Evolutionary conservation across 2,888 invertebrate genomes (phyloP).

Genomic region (Leucophora obtusa): DNA sequence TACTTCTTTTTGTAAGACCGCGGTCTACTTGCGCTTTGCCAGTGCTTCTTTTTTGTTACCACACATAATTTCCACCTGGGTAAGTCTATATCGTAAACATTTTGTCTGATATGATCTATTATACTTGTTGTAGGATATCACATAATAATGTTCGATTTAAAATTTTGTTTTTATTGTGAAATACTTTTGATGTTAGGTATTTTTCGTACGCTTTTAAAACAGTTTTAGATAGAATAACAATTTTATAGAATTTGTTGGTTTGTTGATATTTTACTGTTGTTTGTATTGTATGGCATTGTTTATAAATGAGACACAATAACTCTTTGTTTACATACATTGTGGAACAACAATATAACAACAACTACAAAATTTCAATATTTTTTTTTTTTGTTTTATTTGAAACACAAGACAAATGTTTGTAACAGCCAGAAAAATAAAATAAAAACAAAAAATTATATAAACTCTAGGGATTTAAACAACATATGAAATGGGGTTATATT

Average conservation of each 20-base stretch:
- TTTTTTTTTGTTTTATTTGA: conserved; percentile 41
- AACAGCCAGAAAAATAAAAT: conserved; percentile 24
- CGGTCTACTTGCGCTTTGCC: too few relatives aligned
- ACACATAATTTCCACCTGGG: too few relatives aligned
- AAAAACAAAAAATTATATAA: not conserved
- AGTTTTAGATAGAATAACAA: not conserved
- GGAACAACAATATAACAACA: not conserved
- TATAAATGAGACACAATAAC: conserved; percentile 57
- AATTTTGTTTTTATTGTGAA: not conserved
- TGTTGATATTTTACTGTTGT: not conserved
- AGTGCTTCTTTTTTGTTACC: too few relatives aligned
- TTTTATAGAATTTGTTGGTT: not conserved
- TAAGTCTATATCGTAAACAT: too few relatives aligned
- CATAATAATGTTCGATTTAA: too few relatives aligned
- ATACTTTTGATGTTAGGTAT: not conserved
- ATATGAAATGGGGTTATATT: conserved; percentile 52
- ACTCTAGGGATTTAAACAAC: conserved; percentile 47
- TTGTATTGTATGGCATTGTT: conserved; percentile 28
- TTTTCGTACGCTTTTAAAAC: not conserved
- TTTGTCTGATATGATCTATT: too few relatives aligned
- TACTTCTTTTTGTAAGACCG: too few relatives aligned
- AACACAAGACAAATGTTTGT: conserved; percentile 37
- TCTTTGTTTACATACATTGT: conserved; percentile 37
- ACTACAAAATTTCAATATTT: conserved; percentile 21
- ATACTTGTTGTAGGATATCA: too few relatives aligned